phyloP scores from a whole-genome alignment of 2,888 invertebrate genomes.

The Cataglyphis rosenhaueri region DNA sequence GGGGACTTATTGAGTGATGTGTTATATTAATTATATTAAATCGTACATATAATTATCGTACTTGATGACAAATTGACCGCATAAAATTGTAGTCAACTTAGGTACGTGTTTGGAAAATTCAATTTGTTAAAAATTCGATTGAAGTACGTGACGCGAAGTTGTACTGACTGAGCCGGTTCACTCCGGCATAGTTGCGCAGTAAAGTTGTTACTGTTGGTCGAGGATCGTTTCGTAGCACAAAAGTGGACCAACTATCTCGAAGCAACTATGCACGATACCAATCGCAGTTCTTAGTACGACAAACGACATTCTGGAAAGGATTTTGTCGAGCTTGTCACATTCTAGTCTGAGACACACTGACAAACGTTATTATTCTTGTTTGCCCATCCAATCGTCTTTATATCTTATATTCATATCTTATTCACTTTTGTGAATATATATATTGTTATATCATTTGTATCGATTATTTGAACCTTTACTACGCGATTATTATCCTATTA shows the following conservation, averaged over 20 bases:
- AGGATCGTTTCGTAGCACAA: conserved; percentile 24
- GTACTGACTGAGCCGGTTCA: background rate
- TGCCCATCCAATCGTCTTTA: conserved; percentile 6
- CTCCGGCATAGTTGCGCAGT: conserved; percentile 31
- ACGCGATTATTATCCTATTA: conserved; percentile 10
- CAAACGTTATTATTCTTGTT: conserved; percentile 53
- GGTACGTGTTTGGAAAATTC: conserved; percentile 6
- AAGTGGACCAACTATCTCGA: conserved; percentile 66
- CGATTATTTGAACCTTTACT: conserved; percentile 13
- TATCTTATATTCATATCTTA: background rate
- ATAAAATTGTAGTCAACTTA: conserved; percentile 18
- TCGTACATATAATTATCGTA: background rate
- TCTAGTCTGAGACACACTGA: conserved; percentile 34
- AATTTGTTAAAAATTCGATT: conserved; percentile 45
- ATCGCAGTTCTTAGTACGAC: conserved; percentile 61
- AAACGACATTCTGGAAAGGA: conserved; percentile 63
- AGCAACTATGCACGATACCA: conserved; percentile 66
- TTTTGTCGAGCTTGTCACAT: conserved; percentile 58
- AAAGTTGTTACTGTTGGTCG: conserved; percentile 27
- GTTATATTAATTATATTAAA: too few relatives aligned
- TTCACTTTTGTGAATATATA: conserved; percentile 25
- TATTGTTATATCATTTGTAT: conserved; percentile 3
- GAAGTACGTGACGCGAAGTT: conserved; percentile 12
- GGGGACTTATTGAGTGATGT: too few relatives aligned
- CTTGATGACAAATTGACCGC: background rate